Evolutionary conservation across 2,113 vertebrate species (phyloP), one percentile per base, ranked within the genome.

Genomic region (Nestor notabilis): DNA sequence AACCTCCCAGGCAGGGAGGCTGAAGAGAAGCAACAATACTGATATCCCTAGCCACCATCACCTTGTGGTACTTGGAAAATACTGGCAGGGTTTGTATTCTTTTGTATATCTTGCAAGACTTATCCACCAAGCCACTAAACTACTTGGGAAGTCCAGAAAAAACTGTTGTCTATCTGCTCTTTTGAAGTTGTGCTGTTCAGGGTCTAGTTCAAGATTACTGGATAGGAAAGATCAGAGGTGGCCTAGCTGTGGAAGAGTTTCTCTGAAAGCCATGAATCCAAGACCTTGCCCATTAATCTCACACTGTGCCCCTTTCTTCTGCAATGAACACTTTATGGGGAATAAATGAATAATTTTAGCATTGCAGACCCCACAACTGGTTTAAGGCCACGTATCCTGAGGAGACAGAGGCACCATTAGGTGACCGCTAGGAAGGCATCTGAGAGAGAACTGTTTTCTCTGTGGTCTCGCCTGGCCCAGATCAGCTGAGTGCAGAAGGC

Each of bases 1-100:
- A 4, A 12, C 33, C 75, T 55, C 46, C 29, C 46, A 35, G 52
- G 28, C 6, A 35, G 10, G 0, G 0, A 6, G 31, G 29, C 5
- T 33, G 53, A 53, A 87, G 63, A 28, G 86, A 37, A 9, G 21
- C 19, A n/a, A 8, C 24, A 18, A 2, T 7, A 8, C 0, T 8
- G 10, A 11, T 49, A 16, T 29, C 52, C 29, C 21, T 37, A 24
- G 35, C 37, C 24, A 6, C 18, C 3, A 20, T 53, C 4, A 1
- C n/a, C 50, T 72, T 23, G 25, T 31, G 39, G 4, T 33, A 50
- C 69, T n/a, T 17, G 4, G 23, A 25, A 87, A 33, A 52, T 41
- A 44, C 7, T 58, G 75, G 7, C 2, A 15, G 13, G 5, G 20
- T 37, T 91, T 23, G 10, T 9, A 29, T 21, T 72, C 6, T 23